Conservation (phyloP, 2,797 vertebrate genomes). For the Percopsis omiscomaycus region DNA sequence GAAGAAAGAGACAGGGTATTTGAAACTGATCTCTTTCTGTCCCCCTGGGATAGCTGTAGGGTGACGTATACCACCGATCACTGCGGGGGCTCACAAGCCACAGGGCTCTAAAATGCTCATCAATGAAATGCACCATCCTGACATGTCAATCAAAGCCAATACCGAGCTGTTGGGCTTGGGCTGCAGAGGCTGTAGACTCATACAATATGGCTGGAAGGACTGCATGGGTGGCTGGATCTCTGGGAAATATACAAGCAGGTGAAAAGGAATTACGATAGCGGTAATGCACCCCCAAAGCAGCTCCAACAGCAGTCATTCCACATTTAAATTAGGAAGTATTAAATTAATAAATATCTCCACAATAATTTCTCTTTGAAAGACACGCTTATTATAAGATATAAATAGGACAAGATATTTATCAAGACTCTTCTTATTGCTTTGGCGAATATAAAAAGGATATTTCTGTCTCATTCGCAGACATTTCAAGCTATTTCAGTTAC, state of each 20-base stretch:
- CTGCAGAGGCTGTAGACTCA: conserved; percentile 1
- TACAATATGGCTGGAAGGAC: conserved; percentile 23
- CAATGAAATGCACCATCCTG: conserved; percentile 76
- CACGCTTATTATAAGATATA: conserved; percentile 22
- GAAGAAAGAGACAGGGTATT: conserved; percentile 65
- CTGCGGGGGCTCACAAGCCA: conserved; percentile 70
- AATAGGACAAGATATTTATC: conserved; percentile 48
- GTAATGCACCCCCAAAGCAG: conserved; percentile 2
- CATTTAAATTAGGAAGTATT: conserved; percentile 7
- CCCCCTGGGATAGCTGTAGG: conserved; percentile 65
- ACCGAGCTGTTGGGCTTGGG: conserved; percentile 41
- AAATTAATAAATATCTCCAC: neutral
- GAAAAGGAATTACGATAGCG: neutral
- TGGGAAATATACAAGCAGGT: conserved; percentile 17
- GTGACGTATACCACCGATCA: conserved; percentile 70
- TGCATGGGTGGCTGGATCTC: conserved; percentile 15
- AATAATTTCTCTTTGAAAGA: conserved; percentile 20
- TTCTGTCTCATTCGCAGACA: conserved; percentile 64
- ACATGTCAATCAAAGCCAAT: conserved; percentile 68
- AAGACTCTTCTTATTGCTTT: conserved; percentile 51
- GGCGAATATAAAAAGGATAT: conserved; percentile 45
- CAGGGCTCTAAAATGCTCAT: conserved; percentile 67
- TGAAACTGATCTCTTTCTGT: conserved; percentile 70
- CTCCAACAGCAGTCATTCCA: neutral
- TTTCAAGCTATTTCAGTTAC: conserved; percentile 60